These are phyloP conservation scores for Vireo griseus DNA, from an alignment of 2,797 vertebrate genomes.

Conservation along the genomic window DNA sequence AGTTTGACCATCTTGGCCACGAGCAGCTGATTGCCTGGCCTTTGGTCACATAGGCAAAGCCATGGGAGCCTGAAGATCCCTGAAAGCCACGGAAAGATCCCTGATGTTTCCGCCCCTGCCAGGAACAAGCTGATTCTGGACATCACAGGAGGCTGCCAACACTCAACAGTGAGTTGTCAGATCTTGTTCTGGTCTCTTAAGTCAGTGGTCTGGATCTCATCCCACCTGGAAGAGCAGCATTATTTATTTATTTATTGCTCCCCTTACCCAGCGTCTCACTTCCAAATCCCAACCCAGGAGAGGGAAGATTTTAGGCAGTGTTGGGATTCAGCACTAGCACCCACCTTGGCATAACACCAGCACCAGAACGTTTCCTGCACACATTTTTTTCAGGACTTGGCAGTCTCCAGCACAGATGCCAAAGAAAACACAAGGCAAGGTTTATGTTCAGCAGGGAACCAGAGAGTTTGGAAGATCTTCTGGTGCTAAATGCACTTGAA, in stretches of 20 bases:
- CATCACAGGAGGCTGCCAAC: not conserved
- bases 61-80: fast-evolving
- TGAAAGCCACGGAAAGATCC: fast-evolving
- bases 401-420: no score
- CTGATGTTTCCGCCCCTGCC: fast-evolving
- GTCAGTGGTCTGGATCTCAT: not conserved
- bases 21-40: fast-evolving
- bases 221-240: not conserved
- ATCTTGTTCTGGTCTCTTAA: not conserved
- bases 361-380: not conserved
- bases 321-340: not conserved
- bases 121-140: not conserved
- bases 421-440: not conserved
- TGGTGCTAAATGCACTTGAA: not conserved
- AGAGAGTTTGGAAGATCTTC: not conserved
- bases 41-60: not conserved
- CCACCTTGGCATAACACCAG: no score
- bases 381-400: fast-evolving
- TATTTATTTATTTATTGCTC: not conserved
- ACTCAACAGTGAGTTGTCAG: not conserved
- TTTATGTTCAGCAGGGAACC: fast-evolving
- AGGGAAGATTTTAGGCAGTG: not conserved
- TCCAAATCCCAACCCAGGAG: not conserved
- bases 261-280: not conserved
- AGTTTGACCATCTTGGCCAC: not conserved